A percentile compares a stretch with the other conserved stretches of the same genome.
phyloP scores from a whole-genome alignment of 2,113 vertebrate genomes.

The Herpailurus yagouaroundi region DNA sequence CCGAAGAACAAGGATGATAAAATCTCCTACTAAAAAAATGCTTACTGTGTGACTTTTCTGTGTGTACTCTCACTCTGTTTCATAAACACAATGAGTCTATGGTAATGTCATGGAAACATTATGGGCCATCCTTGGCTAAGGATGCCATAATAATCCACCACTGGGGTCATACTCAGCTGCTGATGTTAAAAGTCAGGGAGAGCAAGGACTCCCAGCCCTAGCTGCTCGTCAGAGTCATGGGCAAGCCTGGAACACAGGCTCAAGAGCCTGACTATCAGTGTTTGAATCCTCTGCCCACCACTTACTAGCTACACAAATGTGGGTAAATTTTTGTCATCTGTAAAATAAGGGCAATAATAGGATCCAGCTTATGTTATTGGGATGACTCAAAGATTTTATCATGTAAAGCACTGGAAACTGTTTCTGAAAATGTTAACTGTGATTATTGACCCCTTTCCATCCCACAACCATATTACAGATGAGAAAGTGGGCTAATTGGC shows the following conservation, averaged over 20 bases:
- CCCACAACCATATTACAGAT: not conserved
- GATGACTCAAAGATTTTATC: not conserved
- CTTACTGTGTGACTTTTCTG: not conserved
- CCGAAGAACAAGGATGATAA: not conserved
- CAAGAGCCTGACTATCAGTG: not conserved
- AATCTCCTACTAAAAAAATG: slow-evolving; percentile 2
- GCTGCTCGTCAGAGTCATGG: not conserved
- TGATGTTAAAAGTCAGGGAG: not conserved
- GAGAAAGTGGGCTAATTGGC: not conserved
- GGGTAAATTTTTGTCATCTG: not conserved
- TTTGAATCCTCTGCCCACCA: not conserved
- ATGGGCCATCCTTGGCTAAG: not conserved
- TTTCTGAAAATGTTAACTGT: not conserved
- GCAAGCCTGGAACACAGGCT: not conserved
- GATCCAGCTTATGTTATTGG: not conserved
- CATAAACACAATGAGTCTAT: slow-evolving; percentile 2
- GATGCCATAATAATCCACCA: not conserved
- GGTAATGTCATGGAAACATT: slow-evolving; percentile 31
- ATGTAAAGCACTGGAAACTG: not conserved
- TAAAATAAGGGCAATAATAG: not conserved
- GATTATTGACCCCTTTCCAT: not conserved
- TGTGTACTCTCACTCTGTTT: not conserved
- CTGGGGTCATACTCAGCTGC: not conserved
- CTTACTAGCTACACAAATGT: not conserved
- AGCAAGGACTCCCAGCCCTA: not conserved